Base-by-base conservation (phyloP, 2,797 vertebrate genomes). In the Orestias chungarensis region DNA sequence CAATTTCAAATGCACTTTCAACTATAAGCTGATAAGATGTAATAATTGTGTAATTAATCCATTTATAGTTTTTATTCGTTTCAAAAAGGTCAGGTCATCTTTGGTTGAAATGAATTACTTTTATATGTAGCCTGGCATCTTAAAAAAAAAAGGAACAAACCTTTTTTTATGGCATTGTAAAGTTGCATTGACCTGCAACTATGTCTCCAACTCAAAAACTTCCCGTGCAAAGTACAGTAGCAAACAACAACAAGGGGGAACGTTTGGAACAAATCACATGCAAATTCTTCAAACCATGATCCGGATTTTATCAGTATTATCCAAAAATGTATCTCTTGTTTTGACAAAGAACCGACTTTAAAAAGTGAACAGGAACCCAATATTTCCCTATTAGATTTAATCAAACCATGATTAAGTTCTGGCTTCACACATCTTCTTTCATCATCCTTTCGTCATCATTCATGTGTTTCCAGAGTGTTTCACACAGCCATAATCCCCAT, bases 341-440 rank as follows among this genome's bases (percentile, higher is more conserved):
- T 6, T 27, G 27, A 65, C 25, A 46, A 29, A 31, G 27, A 17
- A 54, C 44, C 18, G 11, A 70, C 70, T 73, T 66, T 50, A 66
- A 31, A 70, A 76, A 18, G n/a, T 69, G 25, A 69, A 69, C 18
- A 69, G 50, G 14, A 52, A 55, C 4, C 15, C 43, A 18, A 15
- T 66, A 65, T 84, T 87, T 84, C 62, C 6, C 59, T 40, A 40
- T 42, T 64, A 50, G 55, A 79, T 85, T 80, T 74, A 64, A 73
- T 74, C 72, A 74, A 71, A 68, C 76, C 78, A 68, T 81, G 69
- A 71, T 79, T 75, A 73, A 84, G 76, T 55, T 79, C 78, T 69
- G 69, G 73, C 78, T 66, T 80, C 75, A 47, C 35, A 72, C 73
- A 44, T 76, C 59, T 55, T 67, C 25, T 72, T 66, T 72, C 71